Base-by-base conservation (phyloP, 2,888 invertebrate species). In the Dynastes hyllus region DNA sequence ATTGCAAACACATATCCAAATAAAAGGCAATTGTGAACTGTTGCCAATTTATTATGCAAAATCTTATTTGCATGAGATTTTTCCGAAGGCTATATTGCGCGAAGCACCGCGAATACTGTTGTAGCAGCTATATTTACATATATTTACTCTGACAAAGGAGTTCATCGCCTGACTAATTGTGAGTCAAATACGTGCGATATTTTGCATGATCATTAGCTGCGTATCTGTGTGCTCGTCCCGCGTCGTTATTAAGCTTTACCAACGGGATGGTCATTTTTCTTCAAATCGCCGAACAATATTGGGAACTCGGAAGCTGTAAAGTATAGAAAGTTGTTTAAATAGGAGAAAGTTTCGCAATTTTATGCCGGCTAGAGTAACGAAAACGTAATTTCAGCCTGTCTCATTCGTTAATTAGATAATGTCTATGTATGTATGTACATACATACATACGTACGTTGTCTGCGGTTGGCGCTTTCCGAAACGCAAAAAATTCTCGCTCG, bases 291-390 rank as follows among this genome's bases (percentile, higher is more conserved):
- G 58, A 73, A 73, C 73, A 73, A 58, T 73, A 73, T 73, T 73
- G 73, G 40, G 58, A 73, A 73, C 45, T 73, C 9, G 58, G 58
- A 73, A 73, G 58, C 73, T 22, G 51, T 40, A 73, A 73, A 58
- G 73, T 58, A 71, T 71, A 71, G 55, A 58, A 73, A 73, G 73
- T 73, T 73, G 40, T 73, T 73, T 73, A 73, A 73, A 71, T 71
- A 58, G 37, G 55, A 71, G 71, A 71, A 71, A 71, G 55, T 70
- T 70, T 51, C 29, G 51, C 73, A 73, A 73, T 73, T 73, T 71
- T 58, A 73, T 58, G 55, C 58, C 22, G 45, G 58, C n/a, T 61
- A 32, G n/a, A 40, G 58, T 37, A 73, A 58, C 58, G 37, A 58
- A 73, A 58, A 58, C 55, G 22, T 55, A 40, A 58, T 58, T 40